Evolutionary conservation across 2,797 vertebrate species (phyloP).

Genomic region (Centropyge bicolor): DNA sequence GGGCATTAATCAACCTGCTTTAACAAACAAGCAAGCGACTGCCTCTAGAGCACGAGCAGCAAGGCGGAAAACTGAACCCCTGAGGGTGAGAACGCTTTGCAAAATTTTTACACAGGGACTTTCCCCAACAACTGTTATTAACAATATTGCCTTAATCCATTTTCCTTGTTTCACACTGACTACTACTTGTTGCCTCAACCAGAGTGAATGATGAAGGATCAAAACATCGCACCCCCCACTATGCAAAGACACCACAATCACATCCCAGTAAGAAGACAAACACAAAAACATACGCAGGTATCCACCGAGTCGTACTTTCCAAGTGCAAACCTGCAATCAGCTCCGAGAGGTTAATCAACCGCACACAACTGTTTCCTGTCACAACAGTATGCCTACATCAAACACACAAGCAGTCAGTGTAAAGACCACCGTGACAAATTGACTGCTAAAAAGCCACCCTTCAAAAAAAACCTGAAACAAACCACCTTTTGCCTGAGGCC

Average conservation of each 20-base stretch:
- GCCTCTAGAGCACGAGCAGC: background rate
- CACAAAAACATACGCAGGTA: conserved; percentile 13
- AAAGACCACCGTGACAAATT: conserved; percentile 2
- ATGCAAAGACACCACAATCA: conserved; percentile 1
- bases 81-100: background rate
- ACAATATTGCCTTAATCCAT: background rate
- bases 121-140: conserved; percentile 12
- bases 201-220: background rate
- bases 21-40: background rate
- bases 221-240: background rate
- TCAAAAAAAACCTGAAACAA: conserved; percentile 10
- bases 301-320: conserved; percentile 24
- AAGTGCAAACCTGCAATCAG: conserved; percentile 38
- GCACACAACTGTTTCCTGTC: conserved; percentile 17
- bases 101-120: conserved; percentile 10
- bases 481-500: background rate
- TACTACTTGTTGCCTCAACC: conserved; percentile 11
- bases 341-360: conserved; percentile 30
- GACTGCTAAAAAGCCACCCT: background rate
- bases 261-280: conserved; percentile 8
- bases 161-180: background rate
- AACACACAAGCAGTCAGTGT: background rate
- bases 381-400: conserved; percentile 1
- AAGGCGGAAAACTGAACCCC: background rate
- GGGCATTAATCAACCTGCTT: background rate